These are phyloP conservation scores for Takifugu flavidus DNA, from an alignment of 2,113 vertebrate genomes.

Conservation along the genomic window DNA sequence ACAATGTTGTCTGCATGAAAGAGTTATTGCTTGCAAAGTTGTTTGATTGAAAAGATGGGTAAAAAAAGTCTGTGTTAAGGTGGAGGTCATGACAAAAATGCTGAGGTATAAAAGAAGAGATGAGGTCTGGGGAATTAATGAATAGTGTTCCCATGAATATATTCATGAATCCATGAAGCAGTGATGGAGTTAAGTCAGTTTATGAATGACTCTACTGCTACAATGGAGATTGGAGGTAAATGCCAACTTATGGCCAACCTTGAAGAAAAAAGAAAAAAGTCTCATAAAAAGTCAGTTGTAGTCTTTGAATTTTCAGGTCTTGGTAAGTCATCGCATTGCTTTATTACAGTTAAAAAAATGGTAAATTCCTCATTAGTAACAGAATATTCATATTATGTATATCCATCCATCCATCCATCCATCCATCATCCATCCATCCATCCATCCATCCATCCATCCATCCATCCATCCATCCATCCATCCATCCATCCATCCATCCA, in stretches of 20 bases:
- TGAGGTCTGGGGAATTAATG: neutral
- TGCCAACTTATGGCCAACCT: conserved; percentile 2
- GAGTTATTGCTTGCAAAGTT: neutral
- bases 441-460: too few species aligned
- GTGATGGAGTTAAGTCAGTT: neutral
- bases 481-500: too few species aligned
- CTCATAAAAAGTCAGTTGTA: neutral
- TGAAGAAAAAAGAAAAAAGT: conserved; percentile 19
- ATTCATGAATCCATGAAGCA: conserved; percentile 1
- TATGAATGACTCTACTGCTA: neutral
- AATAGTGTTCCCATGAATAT: conserved; percentile 10
- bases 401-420: too few species aligned
- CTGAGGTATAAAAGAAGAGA: conserved; percentile 14
- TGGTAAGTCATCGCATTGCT: too few species aligned
- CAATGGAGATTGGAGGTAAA: neutral
- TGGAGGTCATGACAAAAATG: conserved; percentile 5
- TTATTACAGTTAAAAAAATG: too few species aligned
- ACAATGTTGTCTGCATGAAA: neutral
- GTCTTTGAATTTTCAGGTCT: too few species aligned
- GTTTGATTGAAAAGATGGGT: neutral
- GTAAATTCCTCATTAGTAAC: too few species aligned
- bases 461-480: too few species aligned
- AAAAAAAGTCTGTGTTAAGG: neutral
- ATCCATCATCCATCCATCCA: too few species aligned
- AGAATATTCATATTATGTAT: too few species aligned